Conservation (phyloP, 2,113 vertebrate genomes). For the Eulemur macaco region DNA sequence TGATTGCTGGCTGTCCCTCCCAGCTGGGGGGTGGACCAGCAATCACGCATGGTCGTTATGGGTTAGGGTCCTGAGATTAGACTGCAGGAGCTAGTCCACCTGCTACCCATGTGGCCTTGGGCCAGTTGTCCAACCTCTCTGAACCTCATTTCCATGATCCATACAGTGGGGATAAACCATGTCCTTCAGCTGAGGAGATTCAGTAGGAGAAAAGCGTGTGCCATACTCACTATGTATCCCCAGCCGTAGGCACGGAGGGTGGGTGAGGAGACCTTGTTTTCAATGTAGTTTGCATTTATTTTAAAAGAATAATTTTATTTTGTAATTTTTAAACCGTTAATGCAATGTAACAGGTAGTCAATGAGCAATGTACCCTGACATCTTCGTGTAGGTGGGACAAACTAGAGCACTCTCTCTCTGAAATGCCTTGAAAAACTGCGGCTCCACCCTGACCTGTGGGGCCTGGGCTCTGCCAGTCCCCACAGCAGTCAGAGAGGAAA, state of each 20-base stretch:
- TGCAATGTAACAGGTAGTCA: neutral
- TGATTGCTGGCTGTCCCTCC: rapidly evolving
- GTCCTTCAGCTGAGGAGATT: neutral
- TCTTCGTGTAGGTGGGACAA: rapidly evolving
- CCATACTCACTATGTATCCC: neutral
- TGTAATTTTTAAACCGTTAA: neutral
- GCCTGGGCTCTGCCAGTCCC: neutral
- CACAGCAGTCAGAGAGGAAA: neutral
- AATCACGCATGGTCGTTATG: neutral
- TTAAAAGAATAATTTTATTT: neutral
- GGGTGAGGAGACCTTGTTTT: neutral
- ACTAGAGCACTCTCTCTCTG: neutral
- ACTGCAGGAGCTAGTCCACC: too few relatives aligned
- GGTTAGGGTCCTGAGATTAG: neutral
- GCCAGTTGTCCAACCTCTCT: neutral
- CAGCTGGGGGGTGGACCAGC: rapidly evolving
- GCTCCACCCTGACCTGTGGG: rapidly evolving
- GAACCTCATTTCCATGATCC: neutral
- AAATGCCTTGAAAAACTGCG: too few relatives aligned
- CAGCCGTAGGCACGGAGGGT: rapidly evolving
- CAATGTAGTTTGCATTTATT: neutral
- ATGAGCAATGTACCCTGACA: neutral
- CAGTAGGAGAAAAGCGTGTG: rapidly evolving
- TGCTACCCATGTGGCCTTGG: neutral
- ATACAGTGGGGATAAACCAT: neutral